Conservation (phyloP, 2,797 vertebrate species). For the Diglossa cyanea region DNA sequence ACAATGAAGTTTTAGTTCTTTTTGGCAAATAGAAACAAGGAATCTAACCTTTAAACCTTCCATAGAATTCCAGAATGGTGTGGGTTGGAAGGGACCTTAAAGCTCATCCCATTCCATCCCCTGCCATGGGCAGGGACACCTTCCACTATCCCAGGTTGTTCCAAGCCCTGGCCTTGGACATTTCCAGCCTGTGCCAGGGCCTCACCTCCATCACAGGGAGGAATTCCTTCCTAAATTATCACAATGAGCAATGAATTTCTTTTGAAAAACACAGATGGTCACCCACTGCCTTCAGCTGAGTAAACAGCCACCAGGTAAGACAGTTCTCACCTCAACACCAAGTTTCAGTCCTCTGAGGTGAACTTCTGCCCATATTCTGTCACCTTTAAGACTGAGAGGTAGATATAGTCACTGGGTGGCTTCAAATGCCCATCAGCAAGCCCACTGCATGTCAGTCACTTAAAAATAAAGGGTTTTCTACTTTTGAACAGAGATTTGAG, state of each 20-base stretch:
- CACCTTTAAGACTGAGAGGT: neutral
- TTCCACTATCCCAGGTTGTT: rapidly evolving
- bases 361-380: neutral
- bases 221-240: neutral
- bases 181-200: neutral
- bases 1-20: neutral
- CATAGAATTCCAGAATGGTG: neutral
- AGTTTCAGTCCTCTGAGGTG: neutral
- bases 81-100: neutral
- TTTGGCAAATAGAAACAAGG: neutral
- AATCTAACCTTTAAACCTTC: neutral
- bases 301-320: neutral
- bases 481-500: neutral
- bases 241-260: neutral
- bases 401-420: neutral
- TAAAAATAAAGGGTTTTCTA: neutral
- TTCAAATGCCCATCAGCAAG: neutral
- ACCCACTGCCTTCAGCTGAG: neutral
- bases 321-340: neutral
- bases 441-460: neutral
- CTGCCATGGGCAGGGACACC: neutral
- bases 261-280: neutral
- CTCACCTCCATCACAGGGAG: neutral
- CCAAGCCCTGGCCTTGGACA: neutral
- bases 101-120: rapidly evolving